phyloP scores from a whole-genome alignment of 2,888 invertebrate species.

The Synergus itoensis region DNA sequence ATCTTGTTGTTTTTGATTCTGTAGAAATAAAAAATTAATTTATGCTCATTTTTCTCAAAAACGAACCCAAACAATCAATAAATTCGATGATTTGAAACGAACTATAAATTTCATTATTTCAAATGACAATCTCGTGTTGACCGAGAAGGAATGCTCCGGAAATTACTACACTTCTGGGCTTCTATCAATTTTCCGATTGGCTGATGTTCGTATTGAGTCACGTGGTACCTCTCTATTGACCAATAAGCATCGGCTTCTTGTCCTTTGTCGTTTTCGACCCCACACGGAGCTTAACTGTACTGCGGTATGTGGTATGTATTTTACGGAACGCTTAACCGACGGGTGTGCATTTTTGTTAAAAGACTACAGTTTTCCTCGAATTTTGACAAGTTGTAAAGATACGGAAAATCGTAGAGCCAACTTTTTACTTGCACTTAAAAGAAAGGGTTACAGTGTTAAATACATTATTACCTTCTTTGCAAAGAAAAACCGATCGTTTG shows the following conservation, averaged over 20 bases:
- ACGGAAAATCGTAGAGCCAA: not conserved
- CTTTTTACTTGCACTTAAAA: not conserved
- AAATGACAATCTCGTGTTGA: not conserved
- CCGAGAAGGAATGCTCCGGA: not conserved
- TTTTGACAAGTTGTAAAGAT: slow-evolving; percentile 8
- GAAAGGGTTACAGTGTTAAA: not conserved
- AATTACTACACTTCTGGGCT: not conserved
- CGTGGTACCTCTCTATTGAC: slow-evolving; percentile 41
- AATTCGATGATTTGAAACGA: not conserved
- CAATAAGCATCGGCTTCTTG: slow-evolving; percentile 51
- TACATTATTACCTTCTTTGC: slow-evolving; percentile 11
- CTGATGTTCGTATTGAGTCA: slow-evolving; percentile 32
- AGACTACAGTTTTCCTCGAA: slow-evolving; percentile 11
- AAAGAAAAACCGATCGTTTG: slow-evolving; percentile 5
- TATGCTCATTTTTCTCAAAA: not conserved
- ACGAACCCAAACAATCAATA: not conserved
- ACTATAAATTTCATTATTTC: not conserved
- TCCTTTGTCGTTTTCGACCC: slow-evolving; percentile 45
- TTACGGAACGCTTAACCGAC: slow-evolving; percentile 66
- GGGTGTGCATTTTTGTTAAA: slow-evolving; percentile 51
- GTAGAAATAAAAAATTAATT: not conserved
- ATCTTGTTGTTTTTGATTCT: not conserved
- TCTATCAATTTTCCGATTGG: slow-evolving; percentile 54
- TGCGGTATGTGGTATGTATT: slow-evolving; percentile 56
- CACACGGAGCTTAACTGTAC: slow-evolving; percentile 45